Evolutionary conservation across 2,797 vertebrate genomes (phyloP).

Genomic region (Perodicticus potto): DNA sequence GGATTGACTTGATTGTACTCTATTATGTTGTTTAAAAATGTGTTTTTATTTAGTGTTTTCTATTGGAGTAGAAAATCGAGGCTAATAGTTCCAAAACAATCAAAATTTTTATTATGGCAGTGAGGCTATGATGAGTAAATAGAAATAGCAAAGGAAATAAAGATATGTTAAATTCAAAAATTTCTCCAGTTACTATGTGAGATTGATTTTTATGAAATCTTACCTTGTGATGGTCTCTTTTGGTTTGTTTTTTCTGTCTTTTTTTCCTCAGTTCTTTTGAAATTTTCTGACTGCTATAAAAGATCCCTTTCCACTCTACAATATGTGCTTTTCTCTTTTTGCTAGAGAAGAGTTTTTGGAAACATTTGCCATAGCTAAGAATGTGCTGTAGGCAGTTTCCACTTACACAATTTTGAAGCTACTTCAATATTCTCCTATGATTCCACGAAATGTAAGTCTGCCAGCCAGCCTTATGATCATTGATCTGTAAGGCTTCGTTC

Average conservation of each 20-base stretch:
- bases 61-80: not conserved
- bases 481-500: not conserved
- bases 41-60: not conserved
- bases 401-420: slow-evolving; percentile 28
- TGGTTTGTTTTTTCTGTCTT: not conserved
- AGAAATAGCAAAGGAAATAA: not conserved
- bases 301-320: not conserved
- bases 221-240: not conserved
- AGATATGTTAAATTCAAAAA: not conserved
- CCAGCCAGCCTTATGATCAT: not conserved
- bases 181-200: not conserved
- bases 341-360: slow-evolving; percentile 45
- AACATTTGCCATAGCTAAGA: slow-evolving; percentile 46
- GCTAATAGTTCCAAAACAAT: not conserved
- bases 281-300: slow-evolving; percentile 29
- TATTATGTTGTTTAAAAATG: not conserved
- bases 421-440: slow-evolving; percentile 59
- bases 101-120: not conserved
- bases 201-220: slow-evolving; percentile 22
- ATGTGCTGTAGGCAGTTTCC: slow-evolving; percentile 40
- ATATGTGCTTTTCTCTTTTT: not conserved
- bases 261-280: slow-evolving; percentile 11
- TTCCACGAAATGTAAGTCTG: slow-evolving; percentile 47
- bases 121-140: not conserved
- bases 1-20: not conserved